phyloP scores from a whole-genome alignment of 2,113 vertebrate genomes.

The Pedionomus torquatus region DNA sequence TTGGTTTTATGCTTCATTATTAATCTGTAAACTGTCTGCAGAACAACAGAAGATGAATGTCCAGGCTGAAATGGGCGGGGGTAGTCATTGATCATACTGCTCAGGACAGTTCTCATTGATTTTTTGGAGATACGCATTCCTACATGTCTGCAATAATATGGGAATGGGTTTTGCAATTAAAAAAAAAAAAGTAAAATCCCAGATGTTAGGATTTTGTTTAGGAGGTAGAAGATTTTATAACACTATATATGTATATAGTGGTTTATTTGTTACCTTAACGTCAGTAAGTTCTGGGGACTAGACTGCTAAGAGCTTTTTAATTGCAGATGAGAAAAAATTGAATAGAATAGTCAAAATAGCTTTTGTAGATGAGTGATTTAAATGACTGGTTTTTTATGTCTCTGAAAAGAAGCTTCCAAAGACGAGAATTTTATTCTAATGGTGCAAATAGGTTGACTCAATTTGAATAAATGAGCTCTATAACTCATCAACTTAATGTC shows the following conservation, averaged over 20 bases:
- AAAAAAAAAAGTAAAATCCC: background rate
- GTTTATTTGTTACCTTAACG: rapidly evolving
- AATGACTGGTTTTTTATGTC: background rate
- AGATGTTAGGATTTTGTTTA: background rate
- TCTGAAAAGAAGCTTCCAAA: background rate
- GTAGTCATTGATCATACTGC: conserved; percentile 42
- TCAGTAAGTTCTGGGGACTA: background rate
- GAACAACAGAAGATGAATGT: conserved; percentile 57
- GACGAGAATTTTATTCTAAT: background rate
- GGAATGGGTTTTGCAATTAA: background rate
- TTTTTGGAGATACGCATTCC: conserved; percentile 11
- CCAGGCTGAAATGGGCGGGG: conserved; percentile 32
- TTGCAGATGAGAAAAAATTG: background rate
- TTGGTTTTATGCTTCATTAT: conserved; percentile 67
- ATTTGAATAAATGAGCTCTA: background rate
- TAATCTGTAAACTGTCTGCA: conserved; percentile 59
- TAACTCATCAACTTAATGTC: background rate
- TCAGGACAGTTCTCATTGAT: conserved; percentile 43
- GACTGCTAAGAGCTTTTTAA: background rate
- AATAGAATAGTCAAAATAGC: background rate
- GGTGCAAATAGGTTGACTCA: background rate
- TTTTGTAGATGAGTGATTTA: background rate
- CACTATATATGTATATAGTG: rapidly evolving
- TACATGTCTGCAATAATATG: background rate
- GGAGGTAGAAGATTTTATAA: background rate